Percentiles rank a stretch among this genome's conserved stretches.
phyloP scores from a whole-genome alignment of 2,888 invertebrate genomes.

The Agonopterix alstromeriana region DNA sequence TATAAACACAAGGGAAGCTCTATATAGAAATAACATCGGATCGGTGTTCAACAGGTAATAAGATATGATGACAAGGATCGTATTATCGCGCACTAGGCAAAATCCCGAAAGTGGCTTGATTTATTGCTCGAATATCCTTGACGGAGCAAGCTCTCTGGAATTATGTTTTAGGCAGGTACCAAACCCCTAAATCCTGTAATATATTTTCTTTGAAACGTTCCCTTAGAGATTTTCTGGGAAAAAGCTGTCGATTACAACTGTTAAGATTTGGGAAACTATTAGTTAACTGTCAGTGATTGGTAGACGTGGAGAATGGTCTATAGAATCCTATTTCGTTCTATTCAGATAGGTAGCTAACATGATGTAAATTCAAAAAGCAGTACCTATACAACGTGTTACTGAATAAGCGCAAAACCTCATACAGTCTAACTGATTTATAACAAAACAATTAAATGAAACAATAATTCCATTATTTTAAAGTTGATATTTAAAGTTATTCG shows the following conservation, averaged over 20 bases:
- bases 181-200: slow-evolving; percentile 12
- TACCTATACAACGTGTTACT: too few relatives aligned
- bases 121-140: slow-evolving; percentile 49
- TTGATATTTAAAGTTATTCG: too few relatives aligned
- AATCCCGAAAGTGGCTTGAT: slow-evolving; percentile 52
- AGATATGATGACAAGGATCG: slow-evolving; percentile 54
- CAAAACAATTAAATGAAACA: too few relatives aligned
- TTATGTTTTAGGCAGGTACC: slow-evolving; percentile 28
- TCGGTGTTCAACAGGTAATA: slow-evolving; percentile 56
- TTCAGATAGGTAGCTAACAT: too few relatives aligned
- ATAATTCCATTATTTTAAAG: too few relatives aligned
- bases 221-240: neutral
- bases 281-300: too few relatives aligned
- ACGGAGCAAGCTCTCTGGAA: slow-evolving; percentile 28
- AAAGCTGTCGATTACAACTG: neutral
- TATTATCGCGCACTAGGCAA: slow-evolving; percentile 45
- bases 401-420: too few relatives aligned
- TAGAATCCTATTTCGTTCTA: too few relatives aligned
- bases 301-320: too few relatives aligned
- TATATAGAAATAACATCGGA: slow-evolving; percentile 18
- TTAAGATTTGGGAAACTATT: neutral
- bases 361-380: too few relatives aligned
- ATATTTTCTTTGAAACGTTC: slow-evolving; percentile 1
- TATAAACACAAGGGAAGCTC: too few relatives aligned
- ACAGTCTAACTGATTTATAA: too few relatives aligned